These are phyloP conservation scores for Brachionus asplanchnoidis DNA, from an alignment of 1,140 invertebrate species.

Conservation along the genomic window DNA sequence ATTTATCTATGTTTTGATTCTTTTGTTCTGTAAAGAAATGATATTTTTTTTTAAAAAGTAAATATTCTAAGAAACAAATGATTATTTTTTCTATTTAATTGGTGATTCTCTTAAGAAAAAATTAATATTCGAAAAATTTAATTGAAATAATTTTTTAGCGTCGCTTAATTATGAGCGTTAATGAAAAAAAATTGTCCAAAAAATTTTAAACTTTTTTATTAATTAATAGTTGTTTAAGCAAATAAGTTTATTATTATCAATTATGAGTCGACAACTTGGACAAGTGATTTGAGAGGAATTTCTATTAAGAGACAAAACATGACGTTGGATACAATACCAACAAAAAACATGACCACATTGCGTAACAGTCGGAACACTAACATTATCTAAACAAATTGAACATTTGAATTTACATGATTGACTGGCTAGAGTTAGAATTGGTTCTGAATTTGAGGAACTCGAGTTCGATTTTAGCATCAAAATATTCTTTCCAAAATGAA, in stretches of 20 bases:
- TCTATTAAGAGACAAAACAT: not conserved
- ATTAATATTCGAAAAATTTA: too few relatives aligned
- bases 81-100: too few relatives aligned
- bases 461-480: not conserved
- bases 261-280: constrained; percentile 31
- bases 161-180: constrained; percentile 13
- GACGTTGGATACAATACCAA: constrained; percentile 31
- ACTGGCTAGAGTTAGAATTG: not conserved
- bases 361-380: not conserved
- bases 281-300: not conserved
- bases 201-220: not conserved
- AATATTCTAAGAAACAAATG: too few relatives aligned
- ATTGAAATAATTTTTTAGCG: too few relatives aligned
- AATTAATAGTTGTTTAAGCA: constrained; percentile 29
- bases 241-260: constrained; percentile 17
- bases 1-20: too few relatives aligned
- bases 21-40: too few relatives aligned
- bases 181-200: not conserved
- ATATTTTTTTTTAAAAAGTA: too few relatives aligned
- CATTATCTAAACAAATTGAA: constrained; percentile 9
- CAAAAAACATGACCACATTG: constrained; percentile 38
- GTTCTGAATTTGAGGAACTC: not conserved
- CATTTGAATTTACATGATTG: not conserved
- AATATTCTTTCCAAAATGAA: not conserved
- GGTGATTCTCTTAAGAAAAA: too few relatives aligned